Base-by-base conservation (phyloP, 1,140 invertebrate genomes). In the Bathynomus jamesi region DNA sequence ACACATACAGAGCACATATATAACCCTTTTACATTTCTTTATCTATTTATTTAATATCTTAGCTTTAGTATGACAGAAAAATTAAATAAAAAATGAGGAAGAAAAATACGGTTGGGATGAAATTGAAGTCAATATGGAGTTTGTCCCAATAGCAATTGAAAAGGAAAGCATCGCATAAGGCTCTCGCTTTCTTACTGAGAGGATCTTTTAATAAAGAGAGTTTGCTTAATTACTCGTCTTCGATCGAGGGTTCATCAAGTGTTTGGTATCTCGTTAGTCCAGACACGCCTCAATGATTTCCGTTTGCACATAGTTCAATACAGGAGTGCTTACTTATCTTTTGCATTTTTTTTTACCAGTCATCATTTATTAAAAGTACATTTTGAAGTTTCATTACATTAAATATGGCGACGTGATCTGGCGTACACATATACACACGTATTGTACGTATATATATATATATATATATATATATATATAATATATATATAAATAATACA, bases 381-480 rank as follows among this genome's bases (percentile, higher is more conserved):
- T n/a, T n/a, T n/a, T n/a, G n/a, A n/a, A n/a, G n/a, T n/a, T n/a
- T n/a, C n/a, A n/a, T n/a, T n/a, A n/a, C n/a, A n/a, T n/a, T n/a
- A n/a, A n/a, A n/a, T 53, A 53, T 53, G 13, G 40, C 13, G 13
- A 53, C 21, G 21, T 53, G 5, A 17, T 17, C 21, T 17, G 13
- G 21, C 21, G 40, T 53, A 53, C 21, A 53, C 21, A 53, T 53
- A 5, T 53, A 53, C 21, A 53, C 21, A 53, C 21, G 40, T 53
- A 53, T 53, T 53, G 21, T 53, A 53, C 21, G 21, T 53, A 53
- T 53, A 53, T 53, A 53, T 53, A 53, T 53, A 53, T 53, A 53
- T 53, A 53, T 53, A 53, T 53, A 53, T 53, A 53, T 53, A 53
- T 53, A 53, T 53, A 53, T 53, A 53, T 53, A 53, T 53, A 8